A percentile compares a stretch with the other conserved stretches of the same genome.
phyloP scores from a whole-genome alignment of 2,113 vertebrate species.

The Puffinus mauretanicus region DNA sequence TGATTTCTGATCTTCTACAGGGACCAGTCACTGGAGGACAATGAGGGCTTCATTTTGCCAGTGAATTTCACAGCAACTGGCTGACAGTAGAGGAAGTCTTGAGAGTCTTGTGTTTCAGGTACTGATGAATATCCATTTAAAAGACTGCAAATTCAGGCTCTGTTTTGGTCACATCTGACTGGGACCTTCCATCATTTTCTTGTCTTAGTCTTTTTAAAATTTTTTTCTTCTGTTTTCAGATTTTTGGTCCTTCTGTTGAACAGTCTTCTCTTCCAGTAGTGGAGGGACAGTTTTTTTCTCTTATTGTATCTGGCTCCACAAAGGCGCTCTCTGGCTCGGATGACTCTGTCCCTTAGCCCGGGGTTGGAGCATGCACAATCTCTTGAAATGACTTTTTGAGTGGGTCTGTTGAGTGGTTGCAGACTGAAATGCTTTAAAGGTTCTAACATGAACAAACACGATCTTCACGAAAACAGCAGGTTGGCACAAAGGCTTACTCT shows the following conservation, averaged over 20 bases:
- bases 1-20: background rate
- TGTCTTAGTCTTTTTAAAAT: background rate
- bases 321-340: background rate
- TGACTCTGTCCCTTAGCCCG: background rate
- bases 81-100: background rate
- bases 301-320: background rate
- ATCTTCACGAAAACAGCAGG: background rate
- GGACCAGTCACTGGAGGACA: background rate
- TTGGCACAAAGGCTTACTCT: background rate
- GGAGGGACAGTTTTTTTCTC: background rate
- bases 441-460: background rate
- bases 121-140: background rate
- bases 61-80: background rate
- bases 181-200: background rate
- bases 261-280: background rate
- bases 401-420: background rate
- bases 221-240: background rate
- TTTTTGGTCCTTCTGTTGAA: background rate
- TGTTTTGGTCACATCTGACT: background rate
- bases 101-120: background rate
- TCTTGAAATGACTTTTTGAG: background rate
- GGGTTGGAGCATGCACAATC: background rate
- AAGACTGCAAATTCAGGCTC: background rate
- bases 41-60: background rate
- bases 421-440: background rate